Base-by-base conservation (phyloP, 1,140 invertebrate species). In the Panulirus ornatus region DNA sequence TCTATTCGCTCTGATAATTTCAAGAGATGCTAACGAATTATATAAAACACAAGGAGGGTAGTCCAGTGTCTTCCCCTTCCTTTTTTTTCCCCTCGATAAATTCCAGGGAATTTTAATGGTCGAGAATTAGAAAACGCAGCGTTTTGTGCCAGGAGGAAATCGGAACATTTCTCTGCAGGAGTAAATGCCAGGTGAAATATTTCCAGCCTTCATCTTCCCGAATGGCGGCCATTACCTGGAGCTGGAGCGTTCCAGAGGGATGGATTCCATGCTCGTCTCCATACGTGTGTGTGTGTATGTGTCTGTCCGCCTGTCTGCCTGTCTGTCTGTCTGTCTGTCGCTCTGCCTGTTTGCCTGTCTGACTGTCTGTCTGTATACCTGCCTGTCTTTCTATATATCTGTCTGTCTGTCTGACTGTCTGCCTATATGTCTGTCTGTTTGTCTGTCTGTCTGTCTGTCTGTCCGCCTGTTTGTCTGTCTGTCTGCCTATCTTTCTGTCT, bases 161-260 rank as follows among this genome's bases (percentile, higher is more conserved):
- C 79, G 79, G 79, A 83, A 54, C 79, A 83, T 83, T 83, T 83
- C 79, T 63, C 47, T 38, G 54, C 30, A 83, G 79, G 66, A 83
- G 27, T 83, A 83, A 83, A 83, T 83, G 79, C 47, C 79, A 66
- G n/a, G 51, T 83, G 79, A 83, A 51, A 83, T 83, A 83, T 54
- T 27, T 51, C 16, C 30, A 30, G n/a, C 79, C 79, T 83, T 83
- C 51, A 54, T 83, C 79, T 83, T 66, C 47, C 54, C n/a, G 63
- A 83, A 83, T 54, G 79, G 66, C 79, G 51, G 34, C 79, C 79
- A 83, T 83, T 83, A 83, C 79, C 79, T 66, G 34, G 51, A 51
- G 79, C 51, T 54, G 79, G 79, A 83, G 38, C 79, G 79, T 34
- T 14, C 30, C 34, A 83, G 79, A 83, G n/a, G 51, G 63, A 83